These are phyloP conservation scores for Melinaea marsaeus DNA, from an alignment of 2,888 invertebrate genomes.

Conservation along the genomic window DNA sequence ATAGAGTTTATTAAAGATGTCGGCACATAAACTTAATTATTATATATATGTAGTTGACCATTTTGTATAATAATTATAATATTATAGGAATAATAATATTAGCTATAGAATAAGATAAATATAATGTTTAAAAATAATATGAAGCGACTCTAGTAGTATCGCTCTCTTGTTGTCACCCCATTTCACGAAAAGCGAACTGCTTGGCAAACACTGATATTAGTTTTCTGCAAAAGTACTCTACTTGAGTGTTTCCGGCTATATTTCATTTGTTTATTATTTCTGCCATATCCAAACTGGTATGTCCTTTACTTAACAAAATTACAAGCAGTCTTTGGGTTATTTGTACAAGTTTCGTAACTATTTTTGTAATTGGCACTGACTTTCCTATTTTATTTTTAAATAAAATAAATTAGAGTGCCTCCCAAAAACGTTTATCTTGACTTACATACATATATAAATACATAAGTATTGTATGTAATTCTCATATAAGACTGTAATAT, in stretches of 20 bases:
- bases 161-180: constrained; percentile 59
- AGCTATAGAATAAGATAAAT: too few relatives aligned
- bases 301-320: constrained; percentile 31
- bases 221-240: constrained; percentile 64
- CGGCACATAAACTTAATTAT: too few relatives aligned
- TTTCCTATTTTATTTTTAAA: too few relatives aligned
- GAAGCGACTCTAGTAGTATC: constrained; percentile 40
- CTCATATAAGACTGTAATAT: too few relatives aligned
- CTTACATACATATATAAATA: too few relatives aligned
- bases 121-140: constrained; percentile 13
- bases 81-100: too few relatives aligned
- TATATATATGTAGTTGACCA: too few relatives aligned
- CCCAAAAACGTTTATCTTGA: too few relatives aligned
- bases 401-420: neutral
- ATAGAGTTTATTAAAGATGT: too few relatives aligned
- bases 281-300: constrained; percentile 32
- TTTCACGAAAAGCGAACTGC: constrained; percentile 66
- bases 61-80: too few relatives aligned
- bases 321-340: constrained; percentile 16
- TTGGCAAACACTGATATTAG: constrained; percentile 74
- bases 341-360: neutral
- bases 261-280: constrained; percentile 48
- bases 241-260: constrained; percentile 66
- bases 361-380: neutral
- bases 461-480: too few relatives aligned